Percentiles rank a stretch among this genome's conserved stretches.
phyloP scores from a whole-genome alignment of 2,113 vertebrate species.

The Gobius niger region DNA sequence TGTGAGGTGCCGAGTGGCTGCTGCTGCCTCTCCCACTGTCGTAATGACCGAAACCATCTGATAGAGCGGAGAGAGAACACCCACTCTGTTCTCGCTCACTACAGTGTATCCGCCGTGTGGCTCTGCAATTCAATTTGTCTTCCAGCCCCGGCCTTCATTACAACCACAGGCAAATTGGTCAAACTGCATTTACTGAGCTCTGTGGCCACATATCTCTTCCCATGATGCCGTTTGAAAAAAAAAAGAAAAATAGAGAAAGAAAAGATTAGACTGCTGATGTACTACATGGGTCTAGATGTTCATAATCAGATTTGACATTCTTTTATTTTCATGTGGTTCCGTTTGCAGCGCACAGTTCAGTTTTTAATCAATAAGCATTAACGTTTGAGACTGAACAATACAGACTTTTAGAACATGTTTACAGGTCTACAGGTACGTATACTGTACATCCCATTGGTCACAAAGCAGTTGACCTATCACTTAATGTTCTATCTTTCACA shows the following conservation, averaged over 20 bases:
- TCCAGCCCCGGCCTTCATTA: conserved; percentile 34
- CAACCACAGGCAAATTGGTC: conserved; percentile 46
- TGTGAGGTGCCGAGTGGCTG: conserved; percentile 25
- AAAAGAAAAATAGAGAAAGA: not conserved
- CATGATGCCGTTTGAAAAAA: conserved; percentile 16
- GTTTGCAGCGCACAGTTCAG: too few species aligned
- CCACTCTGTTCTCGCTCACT: conserved; percentile 42
- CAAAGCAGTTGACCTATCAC: too few species aligned
- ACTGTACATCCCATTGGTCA: too few species aligned
- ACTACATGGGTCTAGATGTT: too few species aligned
- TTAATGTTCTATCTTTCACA: too few species aligned
- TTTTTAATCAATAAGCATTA: too few species aligned
- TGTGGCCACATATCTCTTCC: conserved; percentile 11
- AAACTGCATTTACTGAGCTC: conserved; percentile 18
- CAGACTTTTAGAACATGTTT: too few species aligned
- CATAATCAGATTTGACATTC: too few species aligned
- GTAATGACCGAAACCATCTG: conserved; percentile 50
- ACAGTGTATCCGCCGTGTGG: conserved; percentile 37
- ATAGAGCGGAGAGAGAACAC: conserved; percentile 49
- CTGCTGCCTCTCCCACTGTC: conserved; percentile 18
- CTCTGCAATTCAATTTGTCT: conserved; percentile 54
- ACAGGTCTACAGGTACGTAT: too few species aligned
- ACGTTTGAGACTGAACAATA: too few species aligned
- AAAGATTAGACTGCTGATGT: too few species aligned
- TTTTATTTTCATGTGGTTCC: too few species aligned